A percentile compares a stretch with the other conserved stretches of the same genome.
Evolutionary conservation across 1,140 invertebrate species (phyloP).

Genomic region (Protaetia brevitarsis): DNA sequence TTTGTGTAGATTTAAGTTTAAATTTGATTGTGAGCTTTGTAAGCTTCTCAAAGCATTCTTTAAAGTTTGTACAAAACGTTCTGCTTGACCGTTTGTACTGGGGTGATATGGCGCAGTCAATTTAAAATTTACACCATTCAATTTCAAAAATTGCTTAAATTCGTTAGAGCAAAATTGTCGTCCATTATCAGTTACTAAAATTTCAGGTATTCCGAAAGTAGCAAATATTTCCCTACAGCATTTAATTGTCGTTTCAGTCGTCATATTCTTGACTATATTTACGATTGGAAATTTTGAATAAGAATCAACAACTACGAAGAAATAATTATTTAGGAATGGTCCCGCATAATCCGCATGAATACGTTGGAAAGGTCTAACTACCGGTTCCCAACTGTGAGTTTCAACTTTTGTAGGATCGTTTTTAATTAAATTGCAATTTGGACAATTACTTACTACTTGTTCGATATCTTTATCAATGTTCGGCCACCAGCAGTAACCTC

Average conservation of each 20-base stretch:
- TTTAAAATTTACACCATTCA: slow-evolving; percentile 8
- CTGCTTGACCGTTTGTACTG: slow-evolving; percentile 8
- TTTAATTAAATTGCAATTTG: background rate
- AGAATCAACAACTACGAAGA: background rate
- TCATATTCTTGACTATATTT: slow-evolving; percentile 16
- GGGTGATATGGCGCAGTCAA: background rate
- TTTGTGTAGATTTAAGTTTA: slow-evolving; percentile 5
- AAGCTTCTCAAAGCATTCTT: background rate
- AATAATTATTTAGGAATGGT: background rate
- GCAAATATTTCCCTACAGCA: slow-evolving; percentile 37
- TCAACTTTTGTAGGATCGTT: slow-evolving; percentile 3
- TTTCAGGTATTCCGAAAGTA: slow-evolving; percentile 41
- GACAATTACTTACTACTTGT: background rate
- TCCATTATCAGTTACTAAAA: slow-evolving; percentile 32
- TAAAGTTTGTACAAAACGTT: background rate
- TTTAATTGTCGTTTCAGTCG: slow-evolving; percentile 29
- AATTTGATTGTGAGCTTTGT: background rate
- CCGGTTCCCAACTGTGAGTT: background rate
- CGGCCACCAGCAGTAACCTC: slow-evolving; percentile 48
- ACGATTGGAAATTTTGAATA: slow-evolving; percentile 2
- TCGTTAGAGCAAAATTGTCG: background rate
- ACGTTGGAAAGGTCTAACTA: background rate
- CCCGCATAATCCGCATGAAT: slow-evolving; percentile 10
- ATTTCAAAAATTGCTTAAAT: slow-evolving; percentile 12
- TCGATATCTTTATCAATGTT: slow-evolving; percentile 48